These are phyloP conservation scores for Deilephila elpenor DNA, from an alignment of 2,888 invertebrate species.

Conservation along the genomic window DNA sequence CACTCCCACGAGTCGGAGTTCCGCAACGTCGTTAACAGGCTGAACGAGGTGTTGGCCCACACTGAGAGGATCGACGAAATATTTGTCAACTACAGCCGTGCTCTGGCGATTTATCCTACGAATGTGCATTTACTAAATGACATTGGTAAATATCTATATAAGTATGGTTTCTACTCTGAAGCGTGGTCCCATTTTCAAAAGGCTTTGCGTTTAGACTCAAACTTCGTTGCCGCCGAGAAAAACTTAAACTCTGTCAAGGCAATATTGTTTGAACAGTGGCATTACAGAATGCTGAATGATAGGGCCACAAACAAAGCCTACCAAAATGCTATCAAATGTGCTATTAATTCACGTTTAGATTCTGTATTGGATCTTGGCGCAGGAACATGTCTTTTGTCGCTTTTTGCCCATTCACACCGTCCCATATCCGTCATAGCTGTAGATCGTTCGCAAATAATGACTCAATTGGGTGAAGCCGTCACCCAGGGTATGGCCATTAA, in stretches of 20 bases:
- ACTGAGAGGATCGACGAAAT: constrained; percentile 61
- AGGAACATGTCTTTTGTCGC: constrained; percentile 90
- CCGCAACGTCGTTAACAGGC: constrained; percentile 51
- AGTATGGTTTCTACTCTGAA: constrained; percentile 82
- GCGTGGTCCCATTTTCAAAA: constrained; percentile 84
- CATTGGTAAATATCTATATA: constrained; percentile 73
- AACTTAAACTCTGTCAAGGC: constrained; percentile 88
- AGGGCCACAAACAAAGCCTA: constrained; percentile 87
- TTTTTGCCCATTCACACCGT: constrained; percentile 86
- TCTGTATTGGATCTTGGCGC: constrained; percentile 90
- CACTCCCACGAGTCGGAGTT: constrained; percentile 59
- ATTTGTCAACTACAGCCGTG: constrained; percentile 63
- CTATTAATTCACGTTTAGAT: constrained; percentile 72
- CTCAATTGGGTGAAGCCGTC: constrained; percentile 79
- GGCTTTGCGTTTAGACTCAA: constrained; percentile 77
- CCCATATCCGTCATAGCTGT: constrained; percentile 86
- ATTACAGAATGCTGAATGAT: constrained; percentile 93
- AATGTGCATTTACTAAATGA: constrained; percentile 66
- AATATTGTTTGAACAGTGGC: constrained; percentile 90
- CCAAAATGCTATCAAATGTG: constrained; percentile 85
- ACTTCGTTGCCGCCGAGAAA: constrained; percentile 85
- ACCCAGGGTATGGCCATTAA: constrained; percentile 80
- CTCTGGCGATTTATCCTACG: constrained; percentile 58
- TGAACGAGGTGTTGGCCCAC: constrained; percentile 54
- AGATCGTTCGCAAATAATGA: constrained; percentile 87